These are phyloP conservation scores for Saccostrea glomerata DNA, from an alignment of 1,140 invertebrate genomes.

Conservation along the genomic window DNA sequence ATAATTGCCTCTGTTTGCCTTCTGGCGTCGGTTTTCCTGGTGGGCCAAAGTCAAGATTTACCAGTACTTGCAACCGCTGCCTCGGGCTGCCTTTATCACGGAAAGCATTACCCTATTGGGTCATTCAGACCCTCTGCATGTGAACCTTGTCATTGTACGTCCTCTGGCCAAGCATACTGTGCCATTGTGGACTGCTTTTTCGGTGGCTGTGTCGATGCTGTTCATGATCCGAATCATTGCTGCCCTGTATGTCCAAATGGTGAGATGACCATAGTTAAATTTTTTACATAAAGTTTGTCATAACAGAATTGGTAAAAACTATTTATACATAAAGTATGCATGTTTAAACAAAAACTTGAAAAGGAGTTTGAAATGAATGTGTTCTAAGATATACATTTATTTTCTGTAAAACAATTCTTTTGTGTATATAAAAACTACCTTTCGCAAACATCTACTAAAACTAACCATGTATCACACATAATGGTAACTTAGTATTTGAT, in stretches of 20 bases:
- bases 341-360: no score
- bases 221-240: conserved; percentile 29
- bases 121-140: not conserved
- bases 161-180: conserved; percentile 22
- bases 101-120: conserved; percentile 2
- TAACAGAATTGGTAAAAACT: no score
- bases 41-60: not conserved
- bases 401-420: no score
- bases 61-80: not conserved
- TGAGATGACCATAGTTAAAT: not conserved
- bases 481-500: no score
- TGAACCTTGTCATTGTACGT: conserved; percentile 42
- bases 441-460: no score
- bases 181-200: conserved; percentile 42
- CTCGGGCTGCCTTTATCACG: conserved; percentile 2
- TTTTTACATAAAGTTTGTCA: no score
- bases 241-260: conserved; percentile 36
- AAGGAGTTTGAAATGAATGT: no score
- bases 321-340: no score
- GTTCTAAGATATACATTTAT: no score
- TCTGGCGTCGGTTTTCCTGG: not conserved
- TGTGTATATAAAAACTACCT: no score
- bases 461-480: no score
- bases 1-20: not conserved
- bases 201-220: conserved; percentile 12